These are phyloP conservation scores for Macrophya annulata DNA, from an alignment of 2,888 invertebrate genomes.

Conservation along the genomic window DNA sequence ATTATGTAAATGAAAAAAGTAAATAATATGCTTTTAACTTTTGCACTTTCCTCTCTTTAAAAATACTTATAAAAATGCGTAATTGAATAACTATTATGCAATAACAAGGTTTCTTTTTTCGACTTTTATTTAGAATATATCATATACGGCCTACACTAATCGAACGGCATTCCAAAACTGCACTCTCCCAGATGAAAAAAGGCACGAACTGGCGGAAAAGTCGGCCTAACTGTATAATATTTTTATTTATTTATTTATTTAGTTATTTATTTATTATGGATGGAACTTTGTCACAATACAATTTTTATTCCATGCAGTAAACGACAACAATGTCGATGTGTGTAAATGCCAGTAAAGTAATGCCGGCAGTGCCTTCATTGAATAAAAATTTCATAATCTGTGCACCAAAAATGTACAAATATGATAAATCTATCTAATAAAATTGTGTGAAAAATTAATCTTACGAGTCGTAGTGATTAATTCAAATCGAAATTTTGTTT, in stretches of 20 bases:
- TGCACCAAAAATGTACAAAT: neutral
- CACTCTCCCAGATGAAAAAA: conserved; percentile 77
- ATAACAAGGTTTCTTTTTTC: neutral
- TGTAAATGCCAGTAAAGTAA: conserved; percentile 46
- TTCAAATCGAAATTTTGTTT: neutral
- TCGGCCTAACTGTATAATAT: conserved; percentile 79
- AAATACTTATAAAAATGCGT: neutral
- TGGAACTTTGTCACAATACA: conserved; percentile 80
- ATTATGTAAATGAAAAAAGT: no score
- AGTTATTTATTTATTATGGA: conserved; percentile 78
- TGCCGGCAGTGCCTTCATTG: conserved; percentile 25
- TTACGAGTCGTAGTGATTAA: neutral
- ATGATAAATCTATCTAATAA: neutral
- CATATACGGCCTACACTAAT: conserved; percentile 33
- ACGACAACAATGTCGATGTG: conserved; percentile 48
- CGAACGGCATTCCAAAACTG: conserved; percentile 65
- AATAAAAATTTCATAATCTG: neutral
- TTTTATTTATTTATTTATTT: conserved; percentile 56
- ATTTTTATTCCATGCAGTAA: conserved; percentile 66
- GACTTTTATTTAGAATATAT: conserved; percentile 21
- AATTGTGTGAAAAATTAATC: neutral
- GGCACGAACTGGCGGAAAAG: conserved; percentile 80
- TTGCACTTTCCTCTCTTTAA: neutral
- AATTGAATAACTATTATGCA: neutral
- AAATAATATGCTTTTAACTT: neutral